A percentile compares a stretch with the other conserved stretches of the same genome.
phyloP scores from a whole-genome alignment of 2,888 invertebrate genomes.

The Torymus aiolomorphi region DNA sequence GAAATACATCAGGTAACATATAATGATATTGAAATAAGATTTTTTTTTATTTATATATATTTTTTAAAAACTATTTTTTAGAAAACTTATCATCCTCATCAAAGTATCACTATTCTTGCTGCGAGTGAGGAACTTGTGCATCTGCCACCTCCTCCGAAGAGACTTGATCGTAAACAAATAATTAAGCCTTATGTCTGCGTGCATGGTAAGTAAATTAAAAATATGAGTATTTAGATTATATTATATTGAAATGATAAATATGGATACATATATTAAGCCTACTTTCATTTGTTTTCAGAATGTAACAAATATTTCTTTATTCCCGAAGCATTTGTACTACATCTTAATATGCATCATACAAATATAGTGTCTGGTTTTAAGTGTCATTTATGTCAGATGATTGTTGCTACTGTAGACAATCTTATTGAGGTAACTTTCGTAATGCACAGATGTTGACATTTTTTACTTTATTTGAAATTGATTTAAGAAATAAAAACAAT shows the following conservation, averaged over 20 bases:
- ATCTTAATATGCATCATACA: constrained; percentile 69
- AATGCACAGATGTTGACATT: constrained; percentile 6
- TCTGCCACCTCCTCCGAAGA: constrained; percentile 61
- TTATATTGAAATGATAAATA: not conserved
- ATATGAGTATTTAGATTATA: constrained; percentile 7
- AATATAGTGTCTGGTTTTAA: constrained; percentile 59
- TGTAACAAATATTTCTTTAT: constrained; percentile 72
- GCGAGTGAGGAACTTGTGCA: constrained; percentile 57
- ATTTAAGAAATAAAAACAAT: not conserved
- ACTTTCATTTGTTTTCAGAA: constrained; percentile 59
- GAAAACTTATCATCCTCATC: constrained; percentile 61
- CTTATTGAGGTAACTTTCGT: constrained; percentile 64
- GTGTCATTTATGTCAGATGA: constrained; percentile 76
- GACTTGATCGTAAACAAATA: constrained; percentile 64
- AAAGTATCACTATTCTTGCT: constrained; percentile 53
- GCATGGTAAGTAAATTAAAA: constrained; percentile 63
- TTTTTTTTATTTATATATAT: constrained; percentile 22
- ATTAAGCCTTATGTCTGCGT: constrained; percentile 70
- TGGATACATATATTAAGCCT: constrained; percentile 1
- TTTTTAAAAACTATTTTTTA: constrained; percentile 51
- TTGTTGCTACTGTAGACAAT: constrained; percentile 59
- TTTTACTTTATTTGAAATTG: not conserved
- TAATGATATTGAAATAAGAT: constrained; percentile 42
- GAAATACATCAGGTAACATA: constrained; percentile 78
- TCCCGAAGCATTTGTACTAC: constrained; percentile 69